Evolutionary conservation across 1,140 invertebrate genomes (phyloP).

Genomic region (Camponotus pennsylvanicus): DNA sequence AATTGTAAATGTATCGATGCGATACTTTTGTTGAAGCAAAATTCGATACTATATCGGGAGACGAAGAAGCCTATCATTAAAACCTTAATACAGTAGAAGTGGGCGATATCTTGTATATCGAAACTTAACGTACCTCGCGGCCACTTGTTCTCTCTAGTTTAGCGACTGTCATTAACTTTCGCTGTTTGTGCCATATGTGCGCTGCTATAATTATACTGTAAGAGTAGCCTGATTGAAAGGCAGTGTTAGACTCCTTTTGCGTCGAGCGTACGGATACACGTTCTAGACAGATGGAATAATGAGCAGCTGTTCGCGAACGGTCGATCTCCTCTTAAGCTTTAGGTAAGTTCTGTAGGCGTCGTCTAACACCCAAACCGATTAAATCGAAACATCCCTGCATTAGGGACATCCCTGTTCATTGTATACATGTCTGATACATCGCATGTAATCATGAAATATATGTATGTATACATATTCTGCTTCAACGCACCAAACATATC

Average conservation of each 20-base stretch:
- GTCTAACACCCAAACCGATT: background rate
- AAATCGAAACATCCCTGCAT: slow-evolving; percentile 2
- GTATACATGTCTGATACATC: background rate
- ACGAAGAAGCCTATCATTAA: background rate
- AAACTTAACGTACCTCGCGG: background rate
- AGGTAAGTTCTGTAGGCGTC: background rate
- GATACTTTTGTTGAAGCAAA: background rate
- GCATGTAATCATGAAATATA: background rate
- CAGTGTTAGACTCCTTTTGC: slow-evolving; percentile 40
- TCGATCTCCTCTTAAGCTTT: slow-evolving; percentile 7
- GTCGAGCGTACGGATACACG: background rate
- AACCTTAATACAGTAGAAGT: slow-evolving; percentile 12
- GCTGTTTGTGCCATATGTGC: slow-evolving; percentile 58
- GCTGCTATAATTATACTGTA: slow-evolving; percentile 69
- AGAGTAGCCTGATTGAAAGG: slow-evolving; percentile 55
- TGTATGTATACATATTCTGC: background rate
- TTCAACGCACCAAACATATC: background rate
- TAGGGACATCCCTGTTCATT: background rate
- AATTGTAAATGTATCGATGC: no score
- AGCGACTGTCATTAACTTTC: slow-evolving; percentile 52
- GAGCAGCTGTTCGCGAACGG: slow-evolving; percentile 40
- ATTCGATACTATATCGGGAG: background rate
- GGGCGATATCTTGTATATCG: background rate
- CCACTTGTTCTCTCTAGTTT: slow-evolving; percentile 48
- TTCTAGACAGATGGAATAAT: slow-evolving; percentile 28